phyloP scores from a whole-genome alignment of 2,888 invertebrate genomes.

The Lomographa bimaculata region DNA sequence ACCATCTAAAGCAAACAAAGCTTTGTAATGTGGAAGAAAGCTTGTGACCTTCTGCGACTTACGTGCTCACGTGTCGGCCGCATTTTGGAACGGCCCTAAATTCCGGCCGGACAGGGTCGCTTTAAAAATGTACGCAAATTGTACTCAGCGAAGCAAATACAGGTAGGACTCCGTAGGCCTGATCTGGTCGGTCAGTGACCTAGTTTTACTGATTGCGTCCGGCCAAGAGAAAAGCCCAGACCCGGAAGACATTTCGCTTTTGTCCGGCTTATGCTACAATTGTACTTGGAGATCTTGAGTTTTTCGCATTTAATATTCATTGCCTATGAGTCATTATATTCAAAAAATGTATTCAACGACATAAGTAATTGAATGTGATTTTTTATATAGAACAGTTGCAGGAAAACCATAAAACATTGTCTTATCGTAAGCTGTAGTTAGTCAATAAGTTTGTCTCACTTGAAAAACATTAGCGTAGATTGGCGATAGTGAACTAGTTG shows the following conservation, averaged over 20 bases:
- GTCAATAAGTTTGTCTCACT: too few relatives aligned
- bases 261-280: constrained; percentile 4
- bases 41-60: constrained; percentile 2
- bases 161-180: constrained; percentile 3
- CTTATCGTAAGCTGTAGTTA: too few relatives aligned
- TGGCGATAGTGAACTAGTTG: too few relatives aligned
- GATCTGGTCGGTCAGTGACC: constrained; percentile 2
- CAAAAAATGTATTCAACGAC: too few relatives aligned
- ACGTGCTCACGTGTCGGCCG: constrained; percentile 11
- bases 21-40: neutral
- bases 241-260: constrained; percentile 12
- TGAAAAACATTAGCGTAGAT: too few relatives aligned
- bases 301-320: too few relatives aligned
- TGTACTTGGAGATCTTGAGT: too few relatives aligned
- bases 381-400: too few relatives aligned
- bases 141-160: constrained; percentile 12
- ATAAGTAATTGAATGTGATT: too few relatives aligned
- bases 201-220: constrained; percentile 2
- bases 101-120: constrained; percentile 33
- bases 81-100: constrained; percentile 12
- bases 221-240: constrained; percentile 2
- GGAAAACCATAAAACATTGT: too few relatives aligned
- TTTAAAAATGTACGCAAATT: constrained; percentile 50
- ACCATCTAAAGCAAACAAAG: neutral
- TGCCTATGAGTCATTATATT: too few relatives aligned